Base-by-base conservation (phyloP, 2,113 vertebrate species). In the Psammodynastes pulverulentus region DNA sequence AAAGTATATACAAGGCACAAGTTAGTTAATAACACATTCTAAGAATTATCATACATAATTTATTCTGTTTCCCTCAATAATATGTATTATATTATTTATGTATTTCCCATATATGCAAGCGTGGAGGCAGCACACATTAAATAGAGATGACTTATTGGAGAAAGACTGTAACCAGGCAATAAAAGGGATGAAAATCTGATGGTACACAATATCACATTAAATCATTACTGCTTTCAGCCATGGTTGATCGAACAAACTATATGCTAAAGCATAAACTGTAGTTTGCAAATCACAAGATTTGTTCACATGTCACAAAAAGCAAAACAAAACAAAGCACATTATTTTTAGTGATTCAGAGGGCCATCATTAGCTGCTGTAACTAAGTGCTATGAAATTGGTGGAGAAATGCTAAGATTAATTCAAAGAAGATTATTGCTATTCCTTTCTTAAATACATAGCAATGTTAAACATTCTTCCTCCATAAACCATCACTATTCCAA, bases 1-100 rank as follows among this genome's bases (percentile, higher is more conserved):
- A 84, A 93, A 93, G 95, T 54, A 62, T 79, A 29, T 13, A 96
- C 89, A 95, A 85, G 90, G 93, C 91, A 93, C 12, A 5, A 93
- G 24, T 86, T 92, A 54, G 45, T 26, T 62, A n/a, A 89, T 79
- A 91, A 9, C 24, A 10, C 67, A 24, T 51, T 90, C 21, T 79
- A 90, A 4, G 8, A 91, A 6, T 26, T 26, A 21, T 17, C 12
- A 26, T 87, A 7, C 21, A 86, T 87, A 52, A 87, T 43, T 62
- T 45, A 3, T 54, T 10, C 52, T 56, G 87, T 9, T 54, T 86
- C 45, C 12, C 4, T n/a, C 34, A 26, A 54, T 53, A 56, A 24
- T 19, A 54, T 21, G 4, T 54, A 53, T 54, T 56, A 54, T 52
- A 34, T 23, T 26, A 10, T 56, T 9, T 17, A 29, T 88, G 19